phyloP scores from a whole-genome alignment of 2,797 vertebrate species.

The Eulemur coronatus region DNA sequence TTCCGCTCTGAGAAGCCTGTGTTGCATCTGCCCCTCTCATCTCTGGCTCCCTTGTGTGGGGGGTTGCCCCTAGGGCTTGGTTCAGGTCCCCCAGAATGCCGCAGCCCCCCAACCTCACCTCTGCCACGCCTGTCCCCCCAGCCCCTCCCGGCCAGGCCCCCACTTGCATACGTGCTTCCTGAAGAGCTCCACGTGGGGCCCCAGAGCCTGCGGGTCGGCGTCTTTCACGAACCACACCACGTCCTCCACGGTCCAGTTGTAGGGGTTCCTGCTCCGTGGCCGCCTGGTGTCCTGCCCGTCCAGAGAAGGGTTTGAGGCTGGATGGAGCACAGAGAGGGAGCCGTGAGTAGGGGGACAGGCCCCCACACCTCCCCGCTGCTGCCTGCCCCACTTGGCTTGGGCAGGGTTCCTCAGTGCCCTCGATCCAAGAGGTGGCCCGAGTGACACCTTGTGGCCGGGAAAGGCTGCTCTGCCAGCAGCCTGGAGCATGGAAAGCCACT shows the following conservation, averaged over 20 bases:
- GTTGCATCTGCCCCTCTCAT: neutral
- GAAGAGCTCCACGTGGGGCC: slow-evolving; percentile 95
- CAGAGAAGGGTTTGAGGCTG: slow-evolving; percentile 90
- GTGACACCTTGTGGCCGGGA: neutral
- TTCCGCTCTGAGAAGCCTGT: neutral
- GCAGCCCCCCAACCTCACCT: neutral
- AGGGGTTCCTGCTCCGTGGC: slow-evolving; percentile 91
- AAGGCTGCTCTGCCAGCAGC: slow-evolving; percentile 52
- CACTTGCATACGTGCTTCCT: slow-evolving; percentile 92
- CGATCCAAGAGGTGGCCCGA: accelerated
- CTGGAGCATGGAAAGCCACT: slow-evolving; percentile 6
- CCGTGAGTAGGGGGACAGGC: neutral
- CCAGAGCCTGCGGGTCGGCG: slow-evolving; percentile 95
- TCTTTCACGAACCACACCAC: slow-evolving; percentile 97
- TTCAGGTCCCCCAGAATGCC: neutral
- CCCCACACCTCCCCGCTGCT: neutral
- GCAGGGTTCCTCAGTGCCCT: neutral
- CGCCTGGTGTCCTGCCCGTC: slow-evolving; percentile 87
- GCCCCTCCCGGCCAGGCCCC: neutral
- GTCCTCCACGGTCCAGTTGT: slow-evolving; percentile 95
- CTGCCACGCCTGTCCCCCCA: accelerated
- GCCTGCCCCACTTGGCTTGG: neutral
- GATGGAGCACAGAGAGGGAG: neutral
- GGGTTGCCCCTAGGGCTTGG: neutral
- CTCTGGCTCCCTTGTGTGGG: neutral